These are phyloP conservation scores for Brachylomia viminalis DNA, from an alignment of 2,888 invertebrate species.

Conservation along the genomic window DNA sequence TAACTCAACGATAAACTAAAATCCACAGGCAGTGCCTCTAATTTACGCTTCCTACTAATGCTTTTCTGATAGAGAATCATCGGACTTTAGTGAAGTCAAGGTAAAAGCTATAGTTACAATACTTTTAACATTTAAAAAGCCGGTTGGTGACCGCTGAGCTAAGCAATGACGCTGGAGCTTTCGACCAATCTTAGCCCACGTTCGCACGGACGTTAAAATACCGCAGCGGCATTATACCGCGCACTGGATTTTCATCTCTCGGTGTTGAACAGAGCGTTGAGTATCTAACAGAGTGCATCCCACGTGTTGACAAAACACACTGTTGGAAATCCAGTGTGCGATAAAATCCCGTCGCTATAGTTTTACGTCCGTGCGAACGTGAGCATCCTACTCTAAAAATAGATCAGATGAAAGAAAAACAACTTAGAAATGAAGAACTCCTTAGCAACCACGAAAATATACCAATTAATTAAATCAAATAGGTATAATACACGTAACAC, in stretches of 20 bases:
- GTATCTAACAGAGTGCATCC: too few relatives aligned
- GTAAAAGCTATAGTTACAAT: background rate
- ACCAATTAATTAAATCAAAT: conserved; percentile 53
- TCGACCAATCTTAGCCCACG: background rate
- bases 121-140: background rate
- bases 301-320: too few relatives aligned
- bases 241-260: too few relatives aligned
- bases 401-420: conserved; percentile 21
- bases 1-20: too few relatives aligned
- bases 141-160: background rate
- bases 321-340: too few relatives aligned
- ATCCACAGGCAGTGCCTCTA: background rate
- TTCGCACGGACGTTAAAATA: too few relatives aligned
- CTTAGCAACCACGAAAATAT: conserved; percentile 62
- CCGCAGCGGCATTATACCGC: too few relatives aligned
- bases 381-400: conserved; percentile 38
- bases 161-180: background rate
- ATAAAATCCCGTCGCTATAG: too few relatives aligned
- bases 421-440: conserved; percentile 29
- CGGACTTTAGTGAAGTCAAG: background rate
- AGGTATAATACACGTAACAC: conserved; percentile 58
- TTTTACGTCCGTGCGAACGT: too few relatives aligned
- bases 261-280: too few relatives aligned
- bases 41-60: background rate
- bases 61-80: background rate